phyloP scores from a whole-genome alignment of 2,888 invertebrate species.

The Oxyteleia sp. region DNA sequence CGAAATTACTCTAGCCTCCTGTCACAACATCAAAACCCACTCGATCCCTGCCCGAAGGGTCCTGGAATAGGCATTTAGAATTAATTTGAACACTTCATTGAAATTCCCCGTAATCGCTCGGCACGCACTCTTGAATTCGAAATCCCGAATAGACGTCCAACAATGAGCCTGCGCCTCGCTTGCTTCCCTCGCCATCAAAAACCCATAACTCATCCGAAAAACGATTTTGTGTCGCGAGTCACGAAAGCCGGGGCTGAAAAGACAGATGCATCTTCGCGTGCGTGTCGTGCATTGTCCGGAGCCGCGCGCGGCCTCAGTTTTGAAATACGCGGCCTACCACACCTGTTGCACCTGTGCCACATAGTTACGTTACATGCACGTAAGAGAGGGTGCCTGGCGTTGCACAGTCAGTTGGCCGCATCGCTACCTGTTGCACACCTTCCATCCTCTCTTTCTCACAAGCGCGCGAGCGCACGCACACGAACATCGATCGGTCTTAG shows the following conservation, averaged over 20 bases:
- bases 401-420: slow-evolving; percentile 55
- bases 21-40: no score
- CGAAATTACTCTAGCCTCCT: no score
- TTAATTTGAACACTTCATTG: no score
- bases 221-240: slow-evolving; percentile 12
- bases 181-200: not conserved
- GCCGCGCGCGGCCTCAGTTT: slow-evolving; percentile 24
- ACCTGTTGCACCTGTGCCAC: slow-evolving; percentile 70
- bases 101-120: no score
- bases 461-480: slow-evolving; percentile 26
- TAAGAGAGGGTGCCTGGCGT: slow-evolving; percentile 54
- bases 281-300: slow-evolving; percentile 18
- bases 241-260: slow-evolving; percentile 11
- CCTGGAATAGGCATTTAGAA: no score
- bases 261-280: slow-evolving; percentile 34
- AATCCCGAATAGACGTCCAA: not conserved
- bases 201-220: slow-evolving; percentile 21
- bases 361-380: slow-evolving; percentile 51
- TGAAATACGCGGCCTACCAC: slow-evolving; percentile 52
- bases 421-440: slow-evolving; percentile 64
- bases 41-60: no score
- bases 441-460: slow-evolving; percentile 4
- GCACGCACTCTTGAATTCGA: no score
- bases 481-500: slow-evolving; percentile 38
- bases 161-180: not conserved